These are phyloP conservation scores for Paramormyrops hopkinsi DNA, from an alignment of 2,797 vertebrate genomes.

Conservation along the genomic window DNA sequence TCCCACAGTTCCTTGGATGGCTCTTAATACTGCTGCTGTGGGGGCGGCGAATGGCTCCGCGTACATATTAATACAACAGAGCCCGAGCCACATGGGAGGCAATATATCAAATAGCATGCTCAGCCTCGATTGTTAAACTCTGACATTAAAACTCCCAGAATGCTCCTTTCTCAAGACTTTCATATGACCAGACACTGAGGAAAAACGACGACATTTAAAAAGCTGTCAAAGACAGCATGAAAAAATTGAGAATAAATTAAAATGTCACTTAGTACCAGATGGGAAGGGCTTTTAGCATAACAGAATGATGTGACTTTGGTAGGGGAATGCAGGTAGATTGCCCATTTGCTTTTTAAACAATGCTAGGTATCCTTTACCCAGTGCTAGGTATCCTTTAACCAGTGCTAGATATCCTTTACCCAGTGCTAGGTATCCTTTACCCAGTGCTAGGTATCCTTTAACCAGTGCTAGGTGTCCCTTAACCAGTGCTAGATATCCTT, in stretches of 20 bases:
- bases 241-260: neutral
- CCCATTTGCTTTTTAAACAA: neutral
- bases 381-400: neutral
- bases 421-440: neutral
- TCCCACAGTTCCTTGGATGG: neutral
- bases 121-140: neutral
- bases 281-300: neutral
- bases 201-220: neutral
- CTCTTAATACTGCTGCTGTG: neutral
- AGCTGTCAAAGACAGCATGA: neutral
- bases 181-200: neutral
- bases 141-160: neutral
- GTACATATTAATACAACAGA: neutral
- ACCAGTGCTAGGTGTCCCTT: neutral
- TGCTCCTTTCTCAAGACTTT: neutral
- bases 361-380: constrained; percentile 28
- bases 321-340: neutral
- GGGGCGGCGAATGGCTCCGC: neutral
- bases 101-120: neutral
- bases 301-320: neutral
- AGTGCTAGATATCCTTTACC: neutral
- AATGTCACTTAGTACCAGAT: neutral
- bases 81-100: neutral
- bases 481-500: fast-evolving
- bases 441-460: neutral